Conservation (phyloP, 2,797 vertebrate genomes). For the Leuciscus waleckii region DNA sequence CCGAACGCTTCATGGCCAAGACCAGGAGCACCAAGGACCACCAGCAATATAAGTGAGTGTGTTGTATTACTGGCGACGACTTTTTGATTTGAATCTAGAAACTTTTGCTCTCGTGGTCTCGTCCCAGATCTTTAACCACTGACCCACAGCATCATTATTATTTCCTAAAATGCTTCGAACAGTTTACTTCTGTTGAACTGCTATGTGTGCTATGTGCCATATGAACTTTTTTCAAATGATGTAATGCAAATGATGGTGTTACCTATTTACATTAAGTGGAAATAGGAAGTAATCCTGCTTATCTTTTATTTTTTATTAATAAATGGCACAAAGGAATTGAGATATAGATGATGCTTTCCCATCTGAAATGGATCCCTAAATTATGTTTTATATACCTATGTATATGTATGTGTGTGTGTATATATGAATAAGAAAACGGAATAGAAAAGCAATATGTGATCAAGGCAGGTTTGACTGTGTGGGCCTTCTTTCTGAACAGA, state of each 20-base stretch:
- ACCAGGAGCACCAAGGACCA: constrained; percentile 98
- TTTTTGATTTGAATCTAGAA: neutral
- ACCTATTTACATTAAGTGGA: neutral
- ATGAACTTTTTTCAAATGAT: neutral
- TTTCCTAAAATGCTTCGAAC: neutral
- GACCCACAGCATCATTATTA: neutral
- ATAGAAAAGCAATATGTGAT: too few species aligned
- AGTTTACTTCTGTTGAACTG: neutral
- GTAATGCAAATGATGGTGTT: neutral
- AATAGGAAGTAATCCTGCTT: neutral
- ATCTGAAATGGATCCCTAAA: constrained; percentile 31
- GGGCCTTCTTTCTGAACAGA: too few species aligned
- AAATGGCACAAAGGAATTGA: constrained; percentile 8
- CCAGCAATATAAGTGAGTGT: constrained; percentile 94
- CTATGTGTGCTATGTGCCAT: neutral
- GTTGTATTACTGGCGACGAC: neutral
- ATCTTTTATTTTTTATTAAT: neutral
- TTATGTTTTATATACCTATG: neutral
- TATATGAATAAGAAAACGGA: too few species aligned
- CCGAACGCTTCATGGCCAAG: constrained; percentile 99
- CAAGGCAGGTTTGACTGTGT: too few species aligned
- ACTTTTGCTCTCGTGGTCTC: too few species aligned
- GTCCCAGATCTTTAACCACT: neutral
- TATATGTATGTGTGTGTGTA: too few species aligned
- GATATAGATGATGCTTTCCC: neutral